These are phyloP conservation scores for Callionymus lyra DNA, from an alignment of 2,113 vertebrate species.

Conservation along the genomic window DNA sequence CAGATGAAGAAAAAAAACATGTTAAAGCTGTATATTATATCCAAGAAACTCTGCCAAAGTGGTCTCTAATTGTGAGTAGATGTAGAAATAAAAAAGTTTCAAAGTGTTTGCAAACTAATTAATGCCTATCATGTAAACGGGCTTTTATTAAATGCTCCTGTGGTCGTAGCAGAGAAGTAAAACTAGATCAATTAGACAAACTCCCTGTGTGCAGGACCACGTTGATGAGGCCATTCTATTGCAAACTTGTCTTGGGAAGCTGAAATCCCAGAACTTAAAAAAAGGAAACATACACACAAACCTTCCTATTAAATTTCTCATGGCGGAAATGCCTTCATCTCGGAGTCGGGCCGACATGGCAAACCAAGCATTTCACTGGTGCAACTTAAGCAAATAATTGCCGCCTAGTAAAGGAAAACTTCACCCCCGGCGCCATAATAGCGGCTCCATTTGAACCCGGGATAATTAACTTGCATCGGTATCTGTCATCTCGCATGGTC, in stretches of 20 bases:
- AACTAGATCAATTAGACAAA: constrained; percentile 20
- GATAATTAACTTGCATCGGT: constrained; percentile 37
- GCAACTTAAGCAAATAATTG: constrained; percentile 34
- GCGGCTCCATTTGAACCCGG: constrained; percentile 10
- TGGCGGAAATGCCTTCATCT: constrained; percentile 12
- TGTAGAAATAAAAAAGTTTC: too few species aligned
- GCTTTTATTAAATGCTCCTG: constrained; percentile 7
- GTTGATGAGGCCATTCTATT: constrained; percentile 11
- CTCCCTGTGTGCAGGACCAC: constrained; percentile 11
- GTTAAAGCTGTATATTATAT: too few species aligned
- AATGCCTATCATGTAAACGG: constrained; percentile 8
- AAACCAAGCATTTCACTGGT: constrained; percentile 16
- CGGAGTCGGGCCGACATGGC: constrained; percentile 9
- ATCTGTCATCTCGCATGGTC: too few species aligned
- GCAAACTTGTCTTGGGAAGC: constrained; percentile 24
- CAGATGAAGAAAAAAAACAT: too few species aligned
- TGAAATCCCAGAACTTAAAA: constrained; percentile 25
- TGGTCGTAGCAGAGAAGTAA: constrained; percentile 14
- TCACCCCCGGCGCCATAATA: constrained; percentile 4
- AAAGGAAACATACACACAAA: constrained; percentile 23
- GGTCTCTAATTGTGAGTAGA: too few species aligned
- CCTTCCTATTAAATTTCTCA: constrained; percentile 14
- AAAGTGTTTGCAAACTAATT: constrained; percentile 1
- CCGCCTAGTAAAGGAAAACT: constrained; percentile 24
- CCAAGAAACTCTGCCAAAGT: too few species aligned